A percentile compares a stretch with the other conserved stretches of the same genome.
Conservation (phyloP, 2,888 invertebrate species). For the Mechanitis mazaeus region DNA sequence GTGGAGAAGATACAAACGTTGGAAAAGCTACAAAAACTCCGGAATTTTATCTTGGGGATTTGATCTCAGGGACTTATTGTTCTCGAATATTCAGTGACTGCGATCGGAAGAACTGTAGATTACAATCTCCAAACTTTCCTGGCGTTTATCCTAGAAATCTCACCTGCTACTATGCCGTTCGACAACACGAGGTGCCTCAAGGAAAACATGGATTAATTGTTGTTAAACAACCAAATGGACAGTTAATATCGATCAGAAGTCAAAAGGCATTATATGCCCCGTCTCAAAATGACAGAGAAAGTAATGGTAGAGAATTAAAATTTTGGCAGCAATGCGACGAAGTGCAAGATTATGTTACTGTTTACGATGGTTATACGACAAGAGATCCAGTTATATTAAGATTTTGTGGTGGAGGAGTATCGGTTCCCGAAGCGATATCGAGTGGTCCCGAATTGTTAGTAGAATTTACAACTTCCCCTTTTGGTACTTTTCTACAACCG, state of each 20-base stretch:
- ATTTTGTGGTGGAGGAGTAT: slow-evolving; percentile 93
- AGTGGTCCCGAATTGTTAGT: slow-evolving; percentile 92
- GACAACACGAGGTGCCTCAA: slow-evolving; percentile 89
- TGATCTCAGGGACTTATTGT: slow-evolving; percentile 94
- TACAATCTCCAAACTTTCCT: slow-evolving; percentile 95
- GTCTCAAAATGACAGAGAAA: slow-evolving; percentile 73
- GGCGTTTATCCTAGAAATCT: slow-evolving; percentile 95
- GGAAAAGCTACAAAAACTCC: slow-evolving; percentile 67
- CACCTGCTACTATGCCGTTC: slow-evolving; percentile 94
- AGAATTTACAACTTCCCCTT: slow-evolving; percentile 92
- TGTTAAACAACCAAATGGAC: slow-evolving; percentile 89
- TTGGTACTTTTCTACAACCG: slow-evolving; percentile 91
- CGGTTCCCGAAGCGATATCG: slow-evolving; percentile 89
- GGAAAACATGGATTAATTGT: slow-evolving; percentile 93
- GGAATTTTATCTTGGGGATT: slow-evolving; percentile 88
- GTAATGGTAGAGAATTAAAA: slow-evolving; percentile 76
- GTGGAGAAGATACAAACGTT: slow-evolving; percentile 59
- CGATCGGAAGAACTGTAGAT: slow-evolving; percentile 90
- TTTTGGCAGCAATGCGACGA: slow-evolving; percentile 92
- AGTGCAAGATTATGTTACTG: slow-evolving; percentile 91
- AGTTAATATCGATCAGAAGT: slow-evolving; percentile 89
- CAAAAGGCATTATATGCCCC: slow-evolving; percentile 81
- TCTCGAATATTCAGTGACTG: slow-evolving; percentile 95
- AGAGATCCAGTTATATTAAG: slow-evolving; percentile 91
- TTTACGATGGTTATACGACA: slow-evolving; percentile 92